Evolutionary conservation across 2,113 vertebrate genomes (phyloP).

Genomic region (Rallus limicola): DNA sequence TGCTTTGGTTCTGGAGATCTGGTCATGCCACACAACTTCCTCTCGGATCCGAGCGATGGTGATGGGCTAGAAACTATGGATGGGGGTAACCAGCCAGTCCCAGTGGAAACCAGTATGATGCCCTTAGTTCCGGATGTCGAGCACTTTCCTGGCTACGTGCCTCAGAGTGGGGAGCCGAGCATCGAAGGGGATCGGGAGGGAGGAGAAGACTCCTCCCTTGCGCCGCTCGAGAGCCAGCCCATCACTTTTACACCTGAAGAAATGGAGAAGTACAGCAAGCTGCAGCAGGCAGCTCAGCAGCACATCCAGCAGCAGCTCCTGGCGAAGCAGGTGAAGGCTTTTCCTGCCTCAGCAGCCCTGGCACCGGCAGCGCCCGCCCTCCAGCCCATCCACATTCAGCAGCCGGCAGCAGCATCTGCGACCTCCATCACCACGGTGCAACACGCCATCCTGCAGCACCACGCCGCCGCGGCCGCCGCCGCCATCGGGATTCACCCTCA

Average conservation of each 20-base stretch:
- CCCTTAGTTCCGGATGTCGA: conserved; percentile 75
- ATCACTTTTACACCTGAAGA: conserved; percentile 98
- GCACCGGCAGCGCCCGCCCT: conserved; percentile 82
- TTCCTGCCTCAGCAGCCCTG: conserved; percentile 85
- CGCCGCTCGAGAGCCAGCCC: conserved; percentile 94
- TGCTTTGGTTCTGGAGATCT: conserved; percentile 71
- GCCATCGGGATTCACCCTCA: conserved; percentile 92
- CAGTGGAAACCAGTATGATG: conserved; percentile 79
- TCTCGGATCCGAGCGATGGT: conserved; percentile 60
- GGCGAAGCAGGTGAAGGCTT: conserved; percentile 95
- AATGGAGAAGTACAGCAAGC: conserved; percentile 99
- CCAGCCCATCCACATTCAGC: conserved; percentile 96
- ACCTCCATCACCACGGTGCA: conserved; percentile 94
- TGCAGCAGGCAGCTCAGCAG: conserved; percentile 96
- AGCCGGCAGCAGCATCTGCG: conserved; percentile 87
- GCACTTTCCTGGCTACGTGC: conserved; percentile 84
- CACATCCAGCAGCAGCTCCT: conserved; percentile 98
- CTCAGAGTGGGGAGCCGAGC: conserved; percentile 77
- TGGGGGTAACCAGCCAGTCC: conserved; percentile 68
- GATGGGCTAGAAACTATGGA: conserved; percentile 84
- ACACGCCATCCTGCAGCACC: conserved; percentile 95
- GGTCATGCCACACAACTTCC: conserved; percentile 72
- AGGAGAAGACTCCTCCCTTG: conserved; percentile 89
- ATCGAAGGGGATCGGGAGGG: conserved; percentile 84
- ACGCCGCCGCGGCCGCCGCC: conserved; percentile 81